Conservation (phyloP, 2,888 invertebrate species). For the Drosophila paramelanica region DNA sequence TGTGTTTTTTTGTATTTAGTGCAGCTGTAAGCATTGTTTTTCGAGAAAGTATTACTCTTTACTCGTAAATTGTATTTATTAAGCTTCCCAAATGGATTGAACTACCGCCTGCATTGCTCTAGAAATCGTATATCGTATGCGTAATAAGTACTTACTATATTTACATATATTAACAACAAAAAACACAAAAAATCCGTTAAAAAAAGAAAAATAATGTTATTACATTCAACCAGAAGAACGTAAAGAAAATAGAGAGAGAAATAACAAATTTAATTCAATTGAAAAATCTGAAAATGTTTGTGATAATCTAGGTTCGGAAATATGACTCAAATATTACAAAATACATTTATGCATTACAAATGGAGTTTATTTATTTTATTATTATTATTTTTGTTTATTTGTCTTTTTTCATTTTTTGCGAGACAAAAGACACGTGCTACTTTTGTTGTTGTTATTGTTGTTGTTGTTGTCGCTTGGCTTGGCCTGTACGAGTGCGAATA, state of each 20-base stretch:
- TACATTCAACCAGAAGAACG: conserved; percentile 4
- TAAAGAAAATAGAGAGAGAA: conserved; percentile 6
- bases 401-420: background rate
- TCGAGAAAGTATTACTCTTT: conserved; percentile 30
- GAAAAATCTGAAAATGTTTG: conserved; percentile 8
- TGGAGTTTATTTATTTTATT: conserved; percentile 4
- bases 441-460: conserved; percentile 21
- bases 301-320: conserved; percentile 21
- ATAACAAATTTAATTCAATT: conserved; percentile 14
- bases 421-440: conserved; percentile 30
- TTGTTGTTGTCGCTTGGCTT: conserved; percentile 20
- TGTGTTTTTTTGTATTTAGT: conserved; percentile 39
- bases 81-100: conserved; percentile 76
- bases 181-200: background rate
- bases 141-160: conserved; percentile 37
- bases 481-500: conserved; percentile 11
- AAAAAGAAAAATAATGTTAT: conserved; percentile 6
- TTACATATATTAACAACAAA: conserved; percentile 6
- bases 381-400: too few relatives aligned
- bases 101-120: conserved; percentile 80
- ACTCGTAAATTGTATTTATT: conserved; percentile 44
- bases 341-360: conserved; percentile 29
- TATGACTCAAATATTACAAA: conserved; percentile 25
- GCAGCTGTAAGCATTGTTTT: conserved; percentile 36
- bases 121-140: conserved; percentile 58